Base-by-base conservation (phyloP, 2,797 vertebrate genomes). In the Cygnus olor region DNA sequence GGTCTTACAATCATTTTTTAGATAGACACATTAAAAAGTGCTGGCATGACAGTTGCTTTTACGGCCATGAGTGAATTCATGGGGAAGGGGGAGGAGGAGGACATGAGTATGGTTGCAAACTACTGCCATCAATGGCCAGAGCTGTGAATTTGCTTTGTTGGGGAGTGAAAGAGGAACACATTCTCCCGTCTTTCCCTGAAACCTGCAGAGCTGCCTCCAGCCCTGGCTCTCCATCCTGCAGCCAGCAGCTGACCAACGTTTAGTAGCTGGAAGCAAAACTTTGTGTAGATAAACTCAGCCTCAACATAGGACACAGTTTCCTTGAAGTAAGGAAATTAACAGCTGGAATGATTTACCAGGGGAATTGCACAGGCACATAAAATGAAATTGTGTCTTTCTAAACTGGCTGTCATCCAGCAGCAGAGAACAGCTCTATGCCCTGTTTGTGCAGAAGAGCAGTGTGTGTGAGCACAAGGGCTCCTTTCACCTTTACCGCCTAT, bases 271-370 rank as follows among this genome's bases (percentile, higher is more conserved):
- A 80, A 69, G 54, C 47, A 87, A 74, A 87, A 85, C 56, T 85
- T 80, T 45, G 36, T 18, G 8, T 57, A 80, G 64, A 73, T 30
- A 93, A 93, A 93, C 7, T 85, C 70, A 82, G 83, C 68, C 49
- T 89, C 66, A 60, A 87, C 85, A 92, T 21, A 87, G 40, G 64
- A 87, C 78, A 85, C 74, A 53, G 73, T 57, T 93, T 87, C 92
- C 78, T 88, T 89, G 70, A 93, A 97, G 78, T 73, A 85, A 93
- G 74, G 86, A 82, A 92, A 85, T 93, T 60, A 96, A 80, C 56
- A 93, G 71, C 80, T 89, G 90, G 47, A 65, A 73, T 95, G 78
- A 88, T 91, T 93, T 85, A 77, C 27, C 77, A 73, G 68, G 47
- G 64, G 83, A 96, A 90, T 89, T 60, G 51, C 47, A 77, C 19